Conservation (phyloP, 2,888 invertebrate species). For the Chymomyza procnemis region DNA sequence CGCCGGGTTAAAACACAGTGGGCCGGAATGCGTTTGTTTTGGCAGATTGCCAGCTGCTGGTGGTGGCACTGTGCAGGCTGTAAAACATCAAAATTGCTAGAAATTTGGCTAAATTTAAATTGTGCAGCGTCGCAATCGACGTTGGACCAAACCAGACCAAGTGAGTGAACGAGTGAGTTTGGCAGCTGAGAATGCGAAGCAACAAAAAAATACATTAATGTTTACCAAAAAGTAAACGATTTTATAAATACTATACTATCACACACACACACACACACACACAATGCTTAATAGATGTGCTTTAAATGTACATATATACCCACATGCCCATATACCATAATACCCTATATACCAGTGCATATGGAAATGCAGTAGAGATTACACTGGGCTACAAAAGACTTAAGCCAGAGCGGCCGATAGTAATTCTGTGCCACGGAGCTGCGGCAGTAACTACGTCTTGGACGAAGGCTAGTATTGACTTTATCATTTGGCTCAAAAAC, state of each 20-base stretch:
- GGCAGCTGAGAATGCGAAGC: background rate
- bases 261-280: background rate
- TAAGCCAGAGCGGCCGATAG: too few relatives aligned
- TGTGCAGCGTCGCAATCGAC: background rate
- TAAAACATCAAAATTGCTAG: background rate
- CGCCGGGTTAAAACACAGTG: slow-evolving; percentile 48
- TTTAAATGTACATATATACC: background rate
- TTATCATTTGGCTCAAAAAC: too few relatives aligned
- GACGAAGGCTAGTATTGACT: too few relatives aligned
- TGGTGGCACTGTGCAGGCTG: background rate
- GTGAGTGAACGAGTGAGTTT: background rate
- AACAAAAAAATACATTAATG: background rate
- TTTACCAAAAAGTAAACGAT: background rate
- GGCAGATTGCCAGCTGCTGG: background rate
- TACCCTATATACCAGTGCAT: background rate
- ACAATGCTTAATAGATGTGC: background rate
- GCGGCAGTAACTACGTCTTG: too few relatives aligned
- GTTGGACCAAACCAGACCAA: background rate
- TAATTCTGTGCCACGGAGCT: too few relatives aligned
- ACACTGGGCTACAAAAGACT: too few relatives aligned
- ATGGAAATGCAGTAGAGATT: background rate
- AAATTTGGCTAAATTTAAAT: background rate
- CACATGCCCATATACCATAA: background rate
- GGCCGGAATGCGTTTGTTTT: background rate
- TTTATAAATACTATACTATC: background rate